A percentile compares a stretch with the other conserved stretches of the same genome.
Conservation (phyloP, 2,113 vertebrate species). For the Calonectris borealis region DNA sequence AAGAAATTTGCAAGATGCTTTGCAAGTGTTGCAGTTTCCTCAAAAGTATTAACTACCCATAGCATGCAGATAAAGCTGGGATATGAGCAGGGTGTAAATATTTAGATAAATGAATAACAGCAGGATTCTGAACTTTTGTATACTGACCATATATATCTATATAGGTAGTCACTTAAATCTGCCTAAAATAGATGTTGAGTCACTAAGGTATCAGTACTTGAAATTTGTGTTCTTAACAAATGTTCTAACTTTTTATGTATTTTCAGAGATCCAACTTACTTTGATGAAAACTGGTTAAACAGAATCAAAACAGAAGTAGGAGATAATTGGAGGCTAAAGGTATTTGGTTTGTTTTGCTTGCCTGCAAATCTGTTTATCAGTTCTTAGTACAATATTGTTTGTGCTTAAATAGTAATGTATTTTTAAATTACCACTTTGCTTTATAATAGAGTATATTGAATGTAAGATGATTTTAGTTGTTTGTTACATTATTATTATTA, state of each 20-base stretch:
- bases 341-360: conserved; percentile 56
- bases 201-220: not conserved
- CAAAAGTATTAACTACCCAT: not conserved
- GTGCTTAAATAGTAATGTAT: not conserved
- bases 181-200: not conserved
- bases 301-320: conserved; percentile 93
- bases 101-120: not conserved
- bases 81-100: not conserved
- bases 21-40: not conserved
- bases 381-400: not conserved
- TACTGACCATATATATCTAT: not conserved
- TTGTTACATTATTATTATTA: not conserved
- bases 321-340: conserved; percentile 95
- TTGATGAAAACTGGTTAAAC: conserved; percentile 89
- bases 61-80: not conserved
- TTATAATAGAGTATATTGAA: not conserved
- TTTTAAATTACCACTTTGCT: not conserved
- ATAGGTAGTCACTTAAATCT: not conserved
- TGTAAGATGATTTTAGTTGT: not conserved
- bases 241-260: not conserved
- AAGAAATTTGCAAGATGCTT: not conserved
- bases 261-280: conserved; percentile 84
- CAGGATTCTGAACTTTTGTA: not conserved
- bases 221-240: not conserved
- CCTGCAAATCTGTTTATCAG: not conserved